Conservation (phyloP, 2,113 vertebrate species). For the Amphiprion ocellaris region DNA sequence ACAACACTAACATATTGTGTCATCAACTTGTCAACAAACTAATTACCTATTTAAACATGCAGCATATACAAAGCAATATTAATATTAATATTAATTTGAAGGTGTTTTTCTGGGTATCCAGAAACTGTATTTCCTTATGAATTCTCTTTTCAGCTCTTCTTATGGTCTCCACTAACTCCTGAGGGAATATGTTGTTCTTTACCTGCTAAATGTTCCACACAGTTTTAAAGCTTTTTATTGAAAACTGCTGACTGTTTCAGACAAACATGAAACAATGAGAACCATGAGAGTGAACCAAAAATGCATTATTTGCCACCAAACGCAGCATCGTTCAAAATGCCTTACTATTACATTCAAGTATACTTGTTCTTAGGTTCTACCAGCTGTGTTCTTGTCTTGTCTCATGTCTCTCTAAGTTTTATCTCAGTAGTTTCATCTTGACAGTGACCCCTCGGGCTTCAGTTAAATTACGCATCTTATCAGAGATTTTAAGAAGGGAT, state of each 20-base stretch:
- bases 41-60: not conserved
- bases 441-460: slow-evolving; percentile 31
- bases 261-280: not conserved
- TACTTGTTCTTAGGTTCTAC: not conserved
- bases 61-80: not conserved
- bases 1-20: not conserved
- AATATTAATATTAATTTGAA: not conserved
- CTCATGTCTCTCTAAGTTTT: slow-evolving; percentile 2
- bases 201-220: not conserved
- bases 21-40: not conserved
- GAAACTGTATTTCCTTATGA: not conserved
- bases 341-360: not conserved
- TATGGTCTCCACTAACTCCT: not conserved
- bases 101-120: not conserved
- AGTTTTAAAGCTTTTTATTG: not conserved
- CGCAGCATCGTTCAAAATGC: not conserved
- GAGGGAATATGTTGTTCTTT: not conserved
- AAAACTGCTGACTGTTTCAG: not conserved
- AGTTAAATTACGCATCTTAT: slow-evolving; percentile 47
- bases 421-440: slow-evolving; percentile 1
- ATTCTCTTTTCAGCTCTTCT: not conserved
- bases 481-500: slow-evolving; percentile 52
- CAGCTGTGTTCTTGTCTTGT: not conserved
- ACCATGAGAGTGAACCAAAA: slow-evolving; percentile 7
- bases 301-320: not conserved